Base-by-base conservation (phyloP, 2,113 vertebrate species). In the Mastomys natalensis region DNA sequence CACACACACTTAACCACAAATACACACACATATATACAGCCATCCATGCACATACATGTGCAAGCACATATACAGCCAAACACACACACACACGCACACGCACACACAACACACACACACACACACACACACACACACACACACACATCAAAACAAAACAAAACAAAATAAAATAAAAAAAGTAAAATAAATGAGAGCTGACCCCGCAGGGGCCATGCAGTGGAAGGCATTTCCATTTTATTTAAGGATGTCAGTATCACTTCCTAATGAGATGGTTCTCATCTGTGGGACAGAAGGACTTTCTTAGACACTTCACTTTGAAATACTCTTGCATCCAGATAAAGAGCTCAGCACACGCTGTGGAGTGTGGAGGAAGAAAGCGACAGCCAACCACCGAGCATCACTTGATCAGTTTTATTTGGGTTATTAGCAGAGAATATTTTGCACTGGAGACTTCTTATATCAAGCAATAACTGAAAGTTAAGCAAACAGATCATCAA, bases 401-500 rank as follows among this genome's bases (percentile, higher is more conserved):
- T 89, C 91, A 94, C 26, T 89, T 89, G 95, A 97, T 97, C 96
- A 96, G 95, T 97, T 97, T 98, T 96, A 97, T 96, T 84, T 91
- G 92, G 74, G 90, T 74, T 81, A 96, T 97, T 97, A 97, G 73
- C 89, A 62, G 82, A 95, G 96, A 93, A 87, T 97, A 96, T 95
- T 97, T 97, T 96, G 90, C 95, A 97, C 97, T 76, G 60, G 97
- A 97, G 97, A 97, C 86, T 95, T 92, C 89, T 95, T 97, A 90
- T 29, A 93, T 91, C 92, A 96, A 94, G 81, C 76, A 96, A 89
- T 97, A 96, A 94, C 95, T 73, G 87, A 96, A 90, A 2, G 60
- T 97, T 97, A 97, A 98, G 51, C 91, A 97, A 98, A 97, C 94
- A 97, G 84, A 95, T 96, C 51, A 96, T 97, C 91, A 97, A 96